Percentiles rank a stretch among this genome's conserved stretches.
These are phyloP conservation scores for Salminus brasiliensis DNA, from an alignment of 2,113 vertebrate genomes.

Conservation along the genomic window DNA sequence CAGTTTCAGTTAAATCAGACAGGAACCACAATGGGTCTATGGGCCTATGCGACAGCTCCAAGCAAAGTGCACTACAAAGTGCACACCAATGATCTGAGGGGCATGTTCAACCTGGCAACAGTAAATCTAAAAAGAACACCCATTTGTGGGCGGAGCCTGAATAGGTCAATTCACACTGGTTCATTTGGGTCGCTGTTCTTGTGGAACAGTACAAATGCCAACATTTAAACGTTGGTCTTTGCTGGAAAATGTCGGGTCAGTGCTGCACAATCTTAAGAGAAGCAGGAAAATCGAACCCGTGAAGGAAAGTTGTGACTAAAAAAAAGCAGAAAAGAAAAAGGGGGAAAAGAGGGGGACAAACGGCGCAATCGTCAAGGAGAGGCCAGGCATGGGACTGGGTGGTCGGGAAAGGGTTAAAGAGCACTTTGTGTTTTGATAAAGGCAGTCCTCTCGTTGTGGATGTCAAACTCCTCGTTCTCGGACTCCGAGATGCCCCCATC, in stretches of 20 bases:
- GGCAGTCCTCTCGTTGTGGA: conserved; percentile 93
- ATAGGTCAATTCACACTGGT: neutral
- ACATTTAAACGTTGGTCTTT: neutral
- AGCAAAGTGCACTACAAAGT: neutral
- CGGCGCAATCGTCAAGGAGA: conserved; percentile 48
- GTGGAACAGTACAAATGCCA: neutral
- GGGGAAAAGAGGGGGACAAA: conserved; percentile 27
- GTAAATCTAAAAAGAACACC: neutral
- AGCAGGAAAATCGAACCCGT: conserved; percentile 47
- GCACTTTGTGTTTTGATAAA: conserved; percentile 99
- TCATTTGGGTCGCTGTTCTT: neutral
- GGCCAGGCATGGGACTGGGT: conserved; percentile 30
- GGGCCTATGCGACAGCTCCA: neutral
- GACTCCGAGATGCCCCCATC: conserved; percentile 86
- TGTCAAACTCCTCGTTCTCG: conserved; percentile 86
- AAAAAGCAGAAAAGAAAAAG: too few relatives aligned
- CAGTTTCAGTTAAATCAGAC: too few relatives aligned
- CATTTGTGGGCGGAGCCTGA: neutral
- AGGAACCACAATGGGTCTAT: too few relatives aligned
- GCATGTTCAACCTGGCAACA: neutral
- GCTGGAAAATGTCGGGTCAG: conserved; percentile 49
- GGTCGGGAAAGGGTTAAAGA: conserved; percentile 82
- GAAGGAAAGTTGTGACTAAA: conserved; percentile 54
- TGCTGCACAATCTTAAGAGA: neutral
- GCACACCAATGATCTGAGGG: neutral